Base-by-base conservation (phyloP, 2,888 invertebrate species). In the Petrophora chlorosata region DNA sequence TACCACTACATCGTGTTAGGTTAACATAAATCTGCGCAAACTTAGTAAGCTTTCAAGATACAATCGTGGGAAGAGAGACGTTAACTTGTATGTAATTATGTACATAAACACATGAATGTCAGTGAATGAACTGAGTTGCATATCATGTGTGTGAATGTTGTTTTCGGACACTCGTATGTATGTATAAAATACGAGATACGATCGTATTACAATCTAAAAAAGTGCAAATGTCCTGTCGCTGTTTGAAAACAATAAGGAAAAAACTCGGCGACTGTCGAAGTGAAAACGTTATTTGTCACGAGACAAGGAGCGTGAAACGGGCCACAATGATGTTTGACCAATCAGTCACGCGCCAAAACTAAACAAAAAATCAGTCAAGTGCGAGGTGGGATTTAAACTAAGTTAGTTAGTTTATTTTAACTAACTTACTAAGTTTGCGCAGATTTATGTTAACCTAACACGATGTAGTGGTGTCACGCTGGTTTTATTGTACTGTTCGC, bases 41-140 rank as follows among this genome's bases (percentile, higher is more conserved):
- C 73, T 75, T 67, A 66, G 70, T 70, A 70, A 65, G 63, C 69
- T 73, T 64, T 63, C 65, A 70, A 73, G 80, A 80, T 80, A 83
- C 73, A 75, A 83, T 85, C 80, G 87, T 86, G 87, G 80, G 84
- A 86, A 85, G 76, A 72, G 69, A 80, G 70, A 79, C 74, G 74
- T 79, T 79, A 73, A 77, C 71, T 73, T 72, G 73, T 68, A 75
- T 71, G 74, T 82, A 81, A 85, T 85, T 83, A 77, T 82, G n/a
- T n/a, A n/a, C n/a, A 76, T 71, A 70, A 75, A 77, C 73, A 78
- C 74, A 75, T 76, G 76, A 79, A 81, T 75, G 76, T 72, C 75
- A 75, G 76, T 68, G 76, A 78, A 78, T 73, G 73, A 72, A 76
- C 76, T 61, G 72, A 70, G 64, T 70, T 59, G 70, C 65, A 65